Base-by-base conservation (phyloP, 2,797 vertebrate species). In the Neosilurus hyrtlii region DNA sequence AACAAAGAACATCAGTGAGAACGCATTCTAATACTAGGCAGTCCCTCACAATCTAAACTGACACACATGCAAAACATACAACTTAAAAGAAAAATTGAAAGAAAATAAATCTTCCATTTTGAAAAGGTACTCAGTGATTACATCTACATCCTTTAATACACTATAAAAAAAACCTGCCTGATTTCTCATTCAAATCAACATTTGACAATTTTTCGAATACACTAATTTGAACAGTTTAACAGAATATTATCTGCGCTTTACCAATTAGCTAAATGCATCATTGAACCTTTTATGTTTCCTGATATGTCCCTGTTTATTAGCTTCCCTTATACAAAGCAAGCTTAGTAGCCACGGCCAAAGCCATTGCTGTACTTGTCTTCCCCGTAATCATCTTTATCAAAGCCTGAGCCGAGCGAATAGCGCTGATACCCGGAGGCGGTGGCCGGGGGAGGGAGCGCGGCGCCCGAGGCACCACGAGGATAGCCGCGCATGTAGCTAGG, bases 311-410 rank as follows among this genome's bases (percentile, higher is more conserved):
- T 82, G 67, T 86, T 82, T 77, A 71, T 70, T 82, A 30, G 80
- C 81, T 76, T 68, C 16, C 43, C 71, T 81, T 56, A 80, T 80
- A 59, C 35, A 83, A 87, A 54, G 56, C 61, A 35, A 49, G 24
- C 62, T 84, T 90, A 93, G 82, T 91, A 93, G 24, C 90, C 90
- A 87, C 90, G 89, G 71, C 88, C 87, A 65, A 90, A 92, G 26
- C 92, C 90, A 65, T 92, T 92, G 86, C 89, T 91, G 87, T 92
- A 93, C 84, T 90, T 91, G 86, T 93, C 92, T 80, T 93, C 91
- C 77, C 91, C 89, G 89, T 92, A 92, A 82, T 92, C 90, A 82
- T 91, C 90, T 85, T 92, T 92, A 83, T 93, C 91, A 51, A 90
- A 92, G 85, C 91, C 89, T 63, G 91, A 86, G 82, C 91, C 90